A percentile compares a stretch with the other conserved stretches of the same genome.
These are phyloP conservation scores for Oryctolagus cuniculus DNA, from an alignment of 2,113 vertebrate genomes.

Conservation along the genomic window DNA sequence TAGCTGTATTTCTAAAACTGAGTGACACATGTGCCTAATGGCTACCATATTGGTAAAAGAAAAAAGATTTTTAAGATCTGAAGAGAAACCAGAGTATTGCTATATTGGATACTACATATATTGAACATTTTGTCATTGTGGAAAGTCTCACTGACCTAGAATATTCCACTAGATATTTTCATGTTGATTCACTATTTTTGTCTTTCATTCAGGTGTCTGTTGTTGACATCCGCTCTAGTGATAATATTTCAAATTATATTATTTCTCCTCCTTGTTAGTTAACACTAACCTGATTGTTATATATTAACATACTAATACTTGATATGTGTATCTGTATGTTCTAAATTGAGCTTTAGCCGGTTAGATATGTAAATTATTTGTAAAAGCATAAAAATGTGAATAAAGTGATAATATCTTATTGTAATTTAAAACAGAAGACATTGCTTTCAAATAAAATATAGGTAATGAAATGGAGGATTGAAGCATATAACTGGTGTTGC, in stretches of 20 bases:
- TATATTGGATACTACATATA: background rate
- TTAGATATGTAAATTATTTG: background rate
- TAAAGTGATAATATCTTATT: background rate
- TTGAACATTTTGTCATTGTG: background rate
- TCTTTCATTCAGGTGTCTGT: background rate
- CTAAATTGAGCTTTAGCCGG: too few relatives aligned
- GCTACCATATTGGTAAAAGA: too few relatives aligned
- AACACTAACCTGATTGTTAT: background rate
- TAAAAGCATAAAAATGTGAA: background rate
- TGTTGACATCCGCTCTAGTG: fast-evolving
- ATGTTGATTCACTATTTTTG: background rate
- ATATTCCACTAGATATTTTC: background rate
- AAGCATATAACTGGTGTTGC: background rate
- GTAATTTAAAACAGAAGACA: background rate
- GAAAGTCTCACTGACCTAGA: background rate
- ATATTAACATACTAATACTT: background rate
- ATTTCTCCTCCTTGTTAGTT: background rate
- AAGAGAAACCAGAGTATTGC: too few relatives aligned
- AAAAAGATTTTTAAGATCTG: too few relatives aligned
- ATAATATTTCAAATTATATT: background rate
- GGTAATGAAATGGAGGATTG: background rate
- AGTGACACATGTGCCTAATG: background rate
- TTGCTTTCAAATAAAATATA: background rate
- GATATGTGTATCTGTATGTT: background rate
- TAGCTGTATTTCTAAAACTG: background rate